Evolutionary conservation across 2,888 invertebrate genomes (phyloP).

Genomic region (Drosophila limbata): DNA sequence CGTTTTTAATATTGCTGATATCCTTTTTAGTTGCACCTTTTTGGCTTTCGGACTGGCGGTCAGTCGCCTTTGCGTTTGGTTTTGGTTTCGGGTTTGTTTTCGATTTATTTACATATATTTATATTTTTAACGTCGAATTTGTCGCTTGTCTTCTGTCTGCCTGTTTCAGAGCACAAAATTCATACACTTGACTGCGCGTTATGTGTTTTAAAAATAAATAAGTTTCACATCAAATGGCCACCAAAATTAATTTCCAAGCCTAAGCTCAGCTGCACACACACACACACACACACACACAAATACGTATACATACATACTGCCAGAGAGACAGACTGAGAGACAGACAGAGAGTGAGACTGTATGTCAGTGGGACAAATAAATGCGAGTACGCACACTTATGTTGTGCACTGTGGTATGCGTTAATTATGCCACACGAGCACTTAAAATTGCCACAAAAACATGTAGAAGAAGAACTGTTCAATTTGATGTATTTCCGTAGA

Average conservation of each 20-base stretch:
- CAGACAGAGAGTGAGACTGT: neutral
- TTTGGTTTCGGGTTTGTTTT: slow-evolving; percentile 9
- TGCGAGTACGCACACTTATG: slow-evolving; percentile 25
- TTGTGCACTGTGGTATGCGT: slow-evolving; percentile 57
- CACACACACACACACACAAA: slow-evolving; percentile 19
- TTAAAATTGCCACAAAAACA: slow-evolving; percentile 31
- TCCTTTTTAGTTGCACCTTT: slow-evolving; percentile 59
- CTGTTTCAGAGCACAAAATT: slow-evolving; percentile 50
- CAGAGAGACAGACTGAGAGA: neutral
- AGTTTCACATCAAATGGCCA: slow-evolving; percentile 60
- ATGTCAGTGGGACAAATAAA: neutral
- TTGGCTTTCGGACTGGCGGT: slow-evolving; percentile 20
- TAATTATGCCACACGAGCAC: slow-evolving; percentile 67
- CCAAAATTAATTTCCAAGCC: slow-evolving; percentile 63
- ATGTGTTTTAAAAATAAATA: slow-evolving; percentile 71
- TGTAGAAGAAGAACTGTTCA: slow-evolving; percentile 18
- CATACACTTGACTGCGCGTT: slow-evolving; percentile 76
- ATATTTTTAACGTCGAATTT: slow-evolving; percentile 46
- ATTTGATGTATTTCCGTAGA: slow-evolving; percentile 42
- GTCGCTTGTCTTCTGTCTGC: slow-evolving; percentile 39
- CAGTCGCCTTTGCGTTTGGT: slow-evolving; percentile 1
- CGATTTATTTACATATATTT: slow-evolving; percentile 31
- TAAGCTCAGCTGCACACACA: slow-evolving; percentile 52
- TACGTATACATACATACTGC: neutral
- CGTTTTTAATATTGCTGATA: slow-evolving; percentile 39